Evolutionary conservation across 2,113 vertebrate species (phyloP).

Genomic region (Menidia beryllina): DNA sequence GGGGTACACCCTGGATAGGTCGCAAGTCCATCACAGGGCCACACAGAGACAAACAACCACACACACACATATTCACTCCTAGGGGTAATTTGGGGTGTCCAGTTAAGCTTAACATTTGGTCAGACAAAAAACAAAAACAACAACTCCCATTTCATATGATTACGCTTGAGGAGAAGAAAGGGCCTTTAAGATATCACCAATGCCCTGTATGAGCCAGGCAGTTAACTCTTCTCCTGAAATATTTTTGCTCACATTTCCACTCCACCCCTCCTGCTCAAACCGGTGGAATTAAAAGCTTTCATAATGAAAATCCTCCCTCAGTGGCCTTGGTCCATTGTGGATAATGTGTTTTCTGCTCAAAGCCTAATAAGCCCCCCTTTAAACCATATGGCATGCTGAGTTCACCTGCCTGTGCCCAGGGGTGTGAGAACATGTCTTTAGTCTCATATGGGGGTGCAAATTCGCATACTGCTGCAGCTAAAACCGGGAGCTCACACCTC

Average conservation of each 20-base stretch:
- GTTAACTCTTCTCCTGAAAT: constrained; percentile 25
- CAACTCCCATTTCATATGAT: too few species aligned
- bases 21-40: too few species aligned
- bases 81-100: too few species aligned
- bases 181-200: constrained; percentile 3
- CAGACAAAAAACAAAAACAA: too few species aligned
- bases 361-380: constrained; percentile 67
- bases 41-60: not conserved
- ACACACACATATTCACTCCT: too few species aligned
- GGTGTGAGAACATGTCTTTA: constrained; percentile 47
- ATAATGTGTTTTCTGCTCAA: constrained; percentile 66
- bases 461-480: constrained; percentile 41
- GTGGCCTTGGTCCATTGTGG: constrained; percentile 64
- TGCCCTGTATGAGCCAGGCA: not conserved
- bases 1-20: too few species aligned
- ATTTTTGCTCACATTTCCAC: constrained; percentile 12
- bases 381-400: constrained; percentile 55
- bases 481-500: constrained; percentile 34
- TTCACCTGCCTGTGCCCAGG: constrained; percentile 47
- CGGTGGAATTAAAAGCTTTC: constrained; percentile 63
- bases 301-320: constrained; percentile 62
- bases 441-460: constrained; percentile 37
- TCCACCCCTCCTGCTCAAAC: constrained; percentile 5
- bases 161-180: not conserved
- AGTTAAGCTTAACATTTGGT: too few species aligned